phyloP scores from a whole-genome alignment of 2,113 vertebrate genomes.

The Gnathochromis pfefferi region DNA sequence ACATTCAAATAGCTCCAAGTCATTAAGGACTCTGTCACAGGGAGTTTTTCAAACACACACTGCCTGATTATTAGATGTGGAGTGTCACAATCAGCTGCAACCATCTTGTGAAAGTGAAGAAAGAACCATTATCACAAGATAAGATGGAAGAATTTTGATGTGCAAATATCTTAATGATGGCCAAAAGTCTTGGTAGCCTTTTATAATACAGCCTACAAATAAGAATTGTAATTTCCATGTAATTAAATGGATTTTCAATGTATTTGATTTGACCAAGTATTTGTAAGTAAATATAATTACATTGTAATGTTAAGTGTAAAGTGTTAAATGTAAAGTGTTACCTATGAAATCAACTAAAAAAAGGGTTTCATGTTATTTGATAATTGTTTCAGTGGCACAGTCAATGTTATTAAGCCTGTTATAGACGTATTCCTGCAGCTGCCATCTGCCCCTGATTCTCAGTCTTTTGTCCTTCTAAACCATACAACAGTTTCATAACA shows the following conservation, averaged over 20 bases:
- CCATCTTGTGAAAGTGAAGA: background rate
- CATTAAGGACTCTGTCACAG: constrained; percentile 17
- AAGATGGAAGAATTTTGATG: background rate
- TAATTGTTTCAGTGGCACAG: background rate
- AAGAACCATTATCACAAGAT: background rate
- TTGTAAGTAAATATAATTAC: background rate
- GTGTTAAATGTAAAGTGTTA: background rate
- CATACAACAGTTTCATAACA: background rate
- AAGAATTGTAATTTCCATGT: background rate
- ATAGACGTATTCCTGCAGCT: background rate
- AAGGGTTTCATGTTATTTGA: background rate
- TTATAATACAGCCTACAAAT: background rate
- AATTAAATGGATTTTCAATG: background rate
- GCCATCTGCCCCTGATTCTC: background rate
- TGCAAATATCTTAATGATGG: background rate
- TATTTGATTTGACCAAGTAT: background rate
- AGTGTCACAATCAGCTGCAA: background rate
- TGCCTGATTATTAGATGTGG: constrained; percentile 16
- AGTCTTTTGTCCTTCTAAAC: background rate
- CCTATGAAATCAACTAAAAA: background rate
- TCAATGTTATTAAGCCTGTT: background rate
- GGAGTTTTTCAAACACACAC: constrained; percentile 24
- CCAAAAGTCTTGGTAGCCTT: background rate
- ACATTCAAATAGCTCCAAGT: constrained; percentile 21
- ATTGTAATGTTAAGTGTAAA: background rate